Conservation (phyloP, 2,888 invertebrate species). For the Oscheius onirici region DNA sequence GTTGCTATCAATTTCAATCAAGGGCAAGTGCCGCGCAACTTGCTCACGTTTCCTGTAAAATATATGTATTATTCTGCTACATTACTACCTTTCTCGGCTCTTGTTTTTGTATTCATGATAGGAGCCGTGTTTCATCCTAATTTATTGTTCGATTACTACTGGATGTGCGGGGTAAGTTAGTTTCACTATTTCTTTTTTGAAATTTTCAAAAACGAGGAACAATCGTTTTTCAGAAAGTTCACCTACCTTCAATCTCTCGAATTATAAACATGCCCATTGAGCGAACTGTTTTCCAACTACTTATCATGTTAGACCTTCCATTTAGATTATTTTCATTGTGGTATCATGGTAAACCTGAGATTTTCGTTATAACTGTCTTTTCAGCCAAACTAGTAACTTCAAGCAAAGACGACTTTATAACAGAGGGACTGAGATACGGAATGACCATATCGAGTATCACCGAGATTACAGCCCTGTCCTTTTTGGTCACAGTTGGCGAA, state of each 20-base stretch:
- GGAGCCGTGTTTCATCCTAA: constrained; percentile 11
- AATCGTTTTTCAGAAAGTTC: constrained; percentile 15
- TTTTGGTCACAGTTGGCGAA: constrained; percentile 47
- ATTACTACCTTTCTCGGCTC: constrained; percentile 10
- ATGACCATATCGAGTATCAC: constrained; percentile 10
- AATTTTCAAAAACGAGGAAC: no score
- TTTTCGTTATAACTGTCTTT: not conserved
- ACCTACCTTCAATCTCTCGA: constrained; percentile 24
- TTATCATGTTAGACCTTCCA: constrained; percentile 13
- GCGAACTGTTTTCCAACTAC: constrained; percentile 21
- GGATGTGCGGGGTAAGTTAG: constrained; percentile 23
- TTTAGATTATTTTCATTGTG: constrained; percentile 7
- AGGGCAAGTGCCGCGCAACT: not conserved
- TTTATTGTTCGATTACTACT: constrained; percentile 20
- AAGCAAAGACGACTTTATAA: not conserved
- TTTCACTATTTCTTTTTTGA: no score
- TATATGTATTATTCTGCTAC: not conserved
- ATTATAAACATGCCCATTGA: constrained; percentile 27
- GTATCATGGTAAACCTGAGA: constrained; percentile 8
- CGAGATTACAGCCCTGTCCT: constrained; percentile 12
- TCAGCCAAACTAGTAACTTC: not conserved
- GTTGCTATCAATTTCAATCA: constrained; percentile 2
- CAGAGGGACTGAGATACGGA: not conserved
- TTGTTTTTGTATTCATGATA: constrained; percentile 16
- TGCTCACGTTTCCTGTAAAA: constrained; percentile 7